Base-by-base conservation (phyloP, 1,140 invertebrate genomes). In the Ceratoteleas bidentatus region DNA sequence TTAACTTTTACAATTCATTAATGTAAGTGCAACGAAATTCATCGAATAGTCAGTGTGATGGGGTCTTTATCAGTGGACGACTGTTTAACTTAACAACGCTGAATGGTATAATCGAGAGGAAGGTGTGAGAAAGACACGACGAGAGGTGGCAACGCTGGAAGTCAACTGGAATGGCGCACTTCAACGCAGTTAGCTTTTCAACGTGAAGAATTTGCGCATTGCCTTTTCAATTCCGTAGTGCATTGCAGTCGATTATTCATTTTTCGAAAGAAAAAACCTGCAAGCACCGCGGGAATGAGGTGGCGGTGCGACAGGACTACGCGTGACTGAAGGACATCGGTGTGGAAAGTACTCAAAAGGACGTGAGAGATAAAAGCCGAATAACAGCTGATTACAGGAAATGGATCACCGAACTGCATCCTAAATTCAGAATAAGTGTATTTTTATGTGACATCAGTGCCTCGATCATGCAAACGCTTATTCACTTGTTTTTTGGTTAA, bases 201-300 rank as follows among this genome's bases (percentile, higher is more conserved):
- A 47, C 64, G 49, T 64, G 47, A 60, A 70, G 64, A 75, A 78
- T 75, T 54, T 79, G 87, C 87, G 87, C 88, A 92, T 92, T 90
- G 91, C 93, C 92, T 90, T 94, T 92, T 96, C 96, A 96, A 96
- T 96, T 96, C 96, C 96, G 95, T 96, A 96, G 96, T 96, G 96
- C 95, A 96, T 96, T 96, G 96, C 95, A 96, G 96, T 96, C 94
- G 94, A 93, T 92, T 91, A 87, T 92, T 90, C 86, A 92, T 92
- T 92, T 92, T 72, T 72, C 73, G 45, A 58, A 84, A 80, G 70
- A 78, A 85, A 88, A 76, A 89, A 88, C 85, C 95, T 96, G 96
- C 95, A 96, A 96, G 95, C 95, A 96, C 94, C 95, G 95, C 95
- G 95, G 96, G 95, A 95, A 94, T 96, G 96, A 96, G 94, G 94